These are phyloP conservation scores for Sinocyclocheilus rhinocerous DNA, from an alignment of 2,113 vertebrate genomes.

Conservation along the genomic window DNA sequence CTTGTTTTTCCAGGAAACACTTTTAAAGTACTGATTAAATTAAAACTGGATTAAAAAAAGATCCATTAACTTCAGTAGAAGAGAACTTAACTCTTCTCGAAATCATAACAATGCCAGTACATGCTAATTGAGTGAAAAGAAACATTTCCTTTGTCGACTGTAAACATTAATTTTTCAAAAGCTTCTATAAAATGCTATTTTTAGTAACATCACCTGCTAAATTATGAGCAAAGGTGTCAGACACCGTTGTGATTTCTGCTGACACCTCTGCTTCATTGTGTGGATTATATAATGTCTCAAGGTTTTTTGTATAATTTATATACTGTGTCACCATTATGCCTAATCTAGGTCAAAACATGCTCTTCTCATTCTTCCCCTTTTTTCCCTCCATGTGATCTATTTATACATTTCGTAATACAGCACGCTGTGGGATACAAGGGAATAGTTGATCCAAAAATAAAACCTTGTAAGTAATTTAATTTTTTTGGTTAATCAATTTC, in stretches of 20 bases:
- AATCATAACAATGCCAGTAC: background rate
- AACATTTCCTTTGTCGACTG: background rate
- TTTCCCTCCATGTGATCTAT: background rate
- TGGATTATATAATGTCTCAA: constrained; percentile 11
- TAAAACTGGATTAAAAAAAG: background rate
- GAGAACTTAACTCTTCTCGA: background rate
- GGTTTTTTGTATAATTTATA: background rate
- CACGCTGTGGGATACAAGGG: background rate
- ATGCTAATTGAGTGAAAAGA: background rate
- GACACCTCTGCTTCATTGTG: constrained; percentile 44
- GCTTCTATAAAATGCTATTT: constrained; percentile 25
- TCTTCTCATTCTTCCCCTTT: background rate
- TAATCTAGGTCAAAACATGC: constrained; percentile 3
- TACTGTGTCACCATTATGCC: background rate
- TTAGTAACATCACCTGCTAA: constrained; percentile 51
- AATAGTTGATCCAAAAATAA: background rate
- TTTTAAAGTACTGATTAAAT: background rate
- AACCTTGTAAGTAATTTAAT: background rate
- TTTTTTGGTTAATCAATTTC: background rate
- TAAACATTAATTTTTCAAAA: background rate
- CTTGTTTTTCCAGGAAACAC: background rate
- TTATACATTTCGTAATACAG: background rate
- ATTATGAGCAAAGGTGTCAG: constrained; percentile 49
- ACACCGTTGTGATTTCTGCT: constrained; percentile 52
- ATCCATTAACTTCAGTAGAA: background rate